Evolutionary conservation across 2,888 invertebrate genomes (phyloP).

Genomic region (Pseudococcus jackbeardsleyi): DNA sequence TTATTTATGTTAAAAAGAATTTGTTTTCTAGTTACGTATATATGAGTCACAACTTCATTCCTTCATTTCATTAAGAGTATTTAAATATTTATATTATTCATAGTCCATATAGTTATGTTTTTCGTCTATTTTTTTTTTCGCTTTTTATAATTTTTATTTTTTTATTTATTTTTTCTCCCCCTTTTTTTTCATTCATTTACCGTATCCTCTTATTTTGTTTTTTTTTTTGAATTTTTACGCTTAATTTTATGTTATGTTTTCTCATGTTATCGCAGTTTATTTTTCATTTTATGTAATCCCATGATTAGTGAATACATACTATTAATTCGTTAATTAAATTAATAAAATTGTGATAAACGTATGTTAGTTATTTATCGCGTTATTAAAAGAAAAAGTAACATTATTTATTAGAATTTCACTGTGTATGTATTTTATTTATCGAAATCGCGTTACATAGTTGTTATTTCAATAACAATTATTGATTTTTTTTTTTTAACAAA

Average conservation of each 20-base stretch:
- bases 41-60: constrained; percentile 57
- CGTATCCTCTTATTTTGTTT: constrained; percentile 47
- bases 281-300: constrained; percentile 61
- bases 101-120: constrained; percentile 47
- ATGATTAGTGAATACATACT: constrained; percentile 61
- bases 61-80: constrained; percentile 45
- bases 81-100: constrained; percentile 53
- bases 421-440: constrained; percentile 31
- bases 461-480: not conserved
- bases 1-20: constrained; percentile 40
- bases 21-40: constrained; percentile 50
- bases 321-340: constrained; percentile 61
- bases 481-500: not conserved
- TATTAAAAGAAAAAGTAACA: constrained; percentile 47
- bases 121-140: constrained; percentile 20
- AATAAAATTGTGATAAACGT: constrained; percentile 64
- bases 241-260: constrained; percentile 49
- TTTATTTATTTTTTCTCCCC: constrained; percentile 4
- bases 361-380: constrained; percentile 59
- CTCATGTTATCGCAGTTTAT: constrained; percentile 62
- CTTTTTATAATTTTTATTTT: constrained; percentile 27
- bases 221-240: constrained; percentile 55
- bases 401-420: constrained; percentile 51
- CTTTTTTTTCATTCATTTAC: constrained; percentile 60
- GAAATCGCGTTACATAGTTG: constrained; percentile 11